Conservation (phyloP, 2,888 invertebrate species). For the Conomelus anceps region DNA sequence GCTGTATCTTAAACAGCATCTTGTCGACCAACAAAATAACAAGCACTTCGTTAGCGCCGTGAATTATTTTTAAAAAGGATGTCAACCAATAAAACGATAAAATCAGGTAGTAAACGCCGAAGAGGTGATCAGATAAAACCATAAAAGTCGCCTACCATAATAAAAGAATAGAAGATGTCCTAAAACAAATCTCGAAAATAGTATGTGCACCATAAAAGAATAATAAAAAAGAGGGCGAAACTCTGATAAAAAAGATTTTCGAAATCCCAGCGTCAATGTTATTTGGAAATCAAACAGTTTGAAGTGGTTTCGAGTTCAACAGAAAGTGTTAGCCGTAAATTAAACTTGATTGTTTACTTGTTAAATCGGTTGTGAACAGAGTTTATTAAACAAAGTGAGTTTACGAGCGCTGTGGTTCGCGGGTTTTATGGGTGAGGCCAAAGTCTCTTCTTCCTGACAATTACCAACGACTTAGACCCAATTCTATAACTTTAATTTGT, state of each 20-base stretch:
- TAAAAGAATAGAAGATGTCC: not conserved
- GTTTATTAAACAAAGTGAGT: not conserved
- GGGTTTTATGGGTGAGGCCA: not conserved
- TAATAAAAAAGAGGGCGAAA: not conserved
- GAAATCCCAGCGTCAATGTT: not conserved
- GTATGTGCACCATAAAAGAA: not conserved
- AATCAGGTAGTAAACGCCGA: not conserved
- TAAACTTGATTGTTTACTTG: not conserved
- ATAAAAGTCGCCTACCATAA: not conserved
- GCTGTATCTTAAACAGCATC: not conserved
- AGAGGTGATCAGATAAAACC: not conserved
- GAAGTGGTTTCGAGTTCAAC: not conserved
- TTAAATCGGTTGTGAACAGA: not conserved
- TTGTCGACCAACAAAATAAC: no score
- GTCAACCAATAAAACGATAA: not conserved
- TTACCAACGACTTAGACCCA: no score
- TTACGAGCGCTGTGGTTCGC: not conserved
- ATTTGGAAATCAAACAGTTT: not conserved
- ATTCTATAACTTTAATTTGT: no score
- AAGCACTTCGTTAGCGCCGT: not conserved
- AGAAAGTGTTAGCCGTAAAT: not conserved
- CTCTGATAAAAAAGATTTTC: not conserved
- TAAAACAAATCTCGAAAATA: not conserved
- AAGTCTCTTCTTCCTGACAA: no score
- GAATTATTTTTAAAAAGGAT: not conserved